A percentile compares a stretch with the other conserved stretches of the same genome.
phyloP scores from a whole-genome alignment of 2,113 vertebrate species.

The Alethe castanea region DNA sequence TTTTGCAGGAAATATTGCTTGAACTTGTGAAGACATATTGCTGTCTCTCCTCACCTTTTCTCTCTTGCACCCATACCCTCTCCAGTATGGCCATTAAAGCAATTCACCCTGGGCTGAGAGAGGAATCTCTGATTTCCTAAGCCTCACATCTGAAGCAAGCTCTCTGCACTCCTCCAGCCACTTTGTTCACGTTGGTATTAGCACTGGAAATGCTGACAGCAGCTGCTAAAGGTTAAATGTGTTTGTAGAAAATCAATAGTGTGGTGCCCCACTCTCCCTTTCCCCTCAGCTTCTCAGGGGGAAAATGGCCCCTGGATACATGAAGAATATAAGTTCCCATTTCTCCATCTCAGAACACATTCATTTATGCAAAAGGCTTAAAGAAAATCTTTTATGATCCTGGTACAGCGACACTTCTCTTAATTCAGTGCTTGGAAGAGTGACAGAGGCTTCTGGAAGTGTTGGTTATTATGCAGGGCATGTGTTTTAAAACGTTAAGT shows the following conservation, averaged over 20 bases:
- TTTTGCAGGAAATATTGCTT: not conserved
- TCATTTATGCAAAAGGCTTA: constrained; percentile 13
- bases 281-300: not conserved
- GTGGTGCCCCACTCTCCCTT: not conserved
- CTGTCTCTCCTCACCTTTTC: not conserved
- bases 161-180: not conserved
- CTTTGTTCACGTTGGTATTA: not conserved
- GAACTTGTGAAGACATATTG: not conserved
- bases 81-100: accelerated
- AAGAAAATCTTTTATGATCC: not conserved
- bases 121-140: not conserved
- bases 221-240: not conserved
- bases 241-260: not conserved
- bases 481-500: constrained; percentile 48
- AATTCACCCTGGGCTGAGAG: not conserved
- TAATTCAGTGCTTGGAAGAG: not conserved
- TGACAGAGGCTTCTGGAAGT: not conserved
- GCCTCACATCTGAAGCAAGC: not conserved
- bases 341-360: not conserved
- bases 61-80: not conserved
- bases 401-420: accelerated
- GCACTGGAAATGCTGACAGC: not conserved
- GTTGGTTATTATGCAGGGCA: constrained; percentile 19
- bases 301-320: not conserved
- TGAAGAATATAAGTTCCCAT: not conserved